phyloP scores from a whole-genome alignment of 2,797 vertebrate genomes.

The Sciurus carolinensis region DNA sequence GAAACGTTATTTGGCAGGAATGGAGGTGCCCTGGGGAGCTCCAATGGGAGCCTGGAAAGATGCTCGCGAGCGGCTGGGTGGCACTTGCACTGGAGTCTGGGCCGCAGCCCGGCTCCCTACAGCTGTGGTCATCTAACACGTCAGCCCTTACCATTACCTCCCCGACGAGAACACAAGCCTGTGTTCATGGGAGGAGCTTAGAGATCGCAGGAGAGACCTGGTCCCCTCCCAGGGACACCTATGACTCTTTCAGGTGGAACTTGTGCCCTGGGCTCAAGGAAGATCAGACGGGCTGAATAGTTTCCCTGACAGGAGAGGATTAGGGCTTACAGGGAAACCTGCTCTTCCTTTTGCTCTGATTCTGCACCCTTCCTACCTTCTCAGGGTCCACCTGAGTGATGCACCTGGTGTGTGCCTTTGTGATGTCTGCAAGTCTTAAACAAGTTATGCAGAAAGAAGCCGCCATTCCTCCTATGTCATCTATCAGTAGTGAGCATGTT shows the following conservation, averaged over 20 bases:
- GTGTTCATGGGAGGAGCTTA: not conserved
- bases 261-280: too few relatives aligned
- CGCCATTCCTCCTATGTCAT: not conserved
- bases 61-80: too few relatives aligned
- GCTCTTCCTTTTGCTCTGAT: not conserved
- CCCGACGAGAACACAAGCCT: not conserved
- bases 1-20: not conserved
- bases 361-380: too few relatives aligned
- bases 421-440: not conserved
- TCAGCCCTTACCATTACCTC: not conserved
- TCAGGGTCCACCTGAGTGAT: not conserved
- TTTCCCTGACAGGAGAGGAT: too few relatives aligned
- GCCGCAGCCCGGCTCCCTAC: too few relatives aligned
- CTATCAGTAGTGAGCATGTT: too few relatives aligned
- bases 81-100: not conserved
- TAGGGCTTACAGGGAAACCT: too few relatives aligned
- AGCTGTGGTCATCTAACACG: not conserved
- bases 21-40: not conserved
- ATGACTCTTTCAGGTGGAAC: not conserved
- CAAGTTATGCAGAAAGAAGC: too few relatives aligned
- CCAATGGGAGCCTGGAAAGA: not conserved
- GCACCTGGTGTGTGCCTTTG: not conserved
- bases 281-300: too few relatives aligned
- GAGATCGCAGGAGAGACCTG: not conserved
- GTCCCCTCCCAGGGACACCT: not conserved